Evolutionary conservation across 2,888 invertebrate species (phyloP).

Genomic region (Antitype chi): DNA sequence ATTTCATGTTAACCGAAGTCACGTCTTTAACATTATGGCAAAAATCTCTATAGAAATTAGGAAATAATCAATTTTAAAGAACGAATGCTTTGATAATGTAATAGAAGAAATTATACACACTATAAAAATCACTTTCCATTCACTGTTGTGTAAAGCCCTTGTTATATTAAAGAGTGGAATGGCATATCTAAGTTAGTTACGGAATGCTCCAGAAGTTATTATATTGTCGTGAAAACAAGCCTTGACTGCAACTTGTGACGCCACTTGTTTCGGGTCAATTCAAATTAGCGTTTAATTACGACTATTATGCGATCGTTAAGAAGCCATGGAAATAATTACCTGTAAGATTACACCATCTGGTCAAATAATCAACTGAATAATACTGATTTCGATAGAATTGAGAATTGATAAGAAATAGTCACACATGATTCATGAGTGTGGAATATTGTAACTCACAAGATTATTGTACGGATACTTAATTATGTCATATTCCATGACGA

Average conservation of each 20-base stretch:
- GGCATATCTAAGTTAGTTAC: background rate
- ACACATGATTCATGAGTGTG: background rate
- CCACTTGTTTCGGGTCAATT: conserved; percentile 22
- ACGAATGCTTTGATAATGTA: conserved; percentile 24
- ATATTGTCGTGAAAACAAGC: conserved; percentile 10
- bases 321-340: conserved; percentile 33
- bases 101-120: conserved; percentile 40
- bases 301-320: conserved; percentile 39
- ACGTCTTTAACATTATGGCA: conserved; percentile 24
- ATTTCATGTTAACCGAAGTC: conserved; percentile 1
- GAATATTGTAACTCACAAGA: background rate
- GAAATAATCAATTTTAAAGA: conserved; percentile 48
- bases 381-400: conserved; percentile 18
- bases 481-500: background rate
- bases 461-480: background rate
- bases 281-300: conserved; percentile 30
- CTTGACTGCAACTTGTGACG: conserved; percentile 29
- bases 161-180: background rate
- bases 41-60: conserved; percentile 28
- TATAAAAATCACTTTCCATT: conserved; percentile 34
- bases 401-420: background rate
- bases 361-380: conserved; percentile 19
- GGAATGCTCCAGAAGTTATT: conserved; percentile 6
- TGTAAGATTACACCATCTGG: conserved; percentile 20
- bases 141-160: conserved; percentile 30